Evolutionary conservation across 2,888 invertebrate genomes (phyloP).

Genomic region (Malthinus seriepunctatus): DNA sequence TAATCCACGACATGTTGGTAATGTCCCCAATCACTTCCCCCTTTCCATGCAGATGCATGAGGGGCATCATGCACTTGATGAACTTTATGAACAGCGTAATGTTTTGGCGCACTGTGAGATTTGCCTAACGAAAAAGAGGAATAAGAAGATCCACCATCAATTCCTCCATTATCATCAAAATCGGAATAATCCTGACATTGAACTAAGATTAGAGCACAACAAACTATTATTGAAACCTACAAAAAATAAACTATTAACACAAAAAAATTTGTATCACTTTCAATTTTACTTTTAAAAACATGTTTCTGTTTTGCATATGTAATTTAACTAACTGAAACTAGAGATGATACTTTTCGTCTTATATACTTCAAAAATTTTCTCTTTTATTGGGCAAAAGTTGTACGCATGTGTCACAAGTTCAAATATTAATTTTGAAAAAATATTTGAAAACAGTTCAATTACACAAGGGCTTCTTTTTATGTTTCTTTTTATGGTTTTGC

Average conservation of each 20-base stretch:
- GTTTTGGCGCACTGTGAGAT: background rate
- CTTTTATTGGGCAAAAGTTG: background rate
- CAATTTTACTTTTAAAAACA: conserved; percentile 1
- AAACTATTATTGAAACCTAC: background rate
- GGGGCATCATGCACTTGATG: no score
- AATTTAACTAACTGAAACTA: background rate
- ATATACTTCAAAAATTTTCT: conserved; percentile 1
- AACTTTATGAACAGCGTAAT: no score
- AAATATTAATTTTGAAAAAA: background rate
- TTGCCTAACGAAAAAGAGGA: conserved; percentile 3
- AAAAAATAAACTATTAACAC: background rate
- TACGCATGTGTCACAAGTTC: background rate
- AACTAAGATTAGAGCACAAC: no score
- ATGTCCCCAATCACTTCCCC: background rate
- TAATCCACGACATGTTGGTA: background rate
- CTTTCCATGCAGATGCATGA: no score
- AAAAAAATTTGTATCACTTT: background rate
- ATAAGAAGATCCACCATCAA: background rate
- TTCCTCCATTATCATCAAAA: background rate
- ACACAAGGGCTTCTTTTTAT: no score
- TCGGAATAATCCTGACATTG: background rate
- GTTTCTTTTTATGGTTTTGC: background rate
- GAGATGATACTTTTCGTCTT: background rate
- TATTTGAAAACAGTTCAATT: background rate
- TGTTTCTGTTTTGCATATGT: background rate